Evolutionary conservation across 2,113 vertebrate genomes (phyloP), one percentile per base, ranked within the genome.

Genomic region (Halichoeres trimaculatus): DNA sequence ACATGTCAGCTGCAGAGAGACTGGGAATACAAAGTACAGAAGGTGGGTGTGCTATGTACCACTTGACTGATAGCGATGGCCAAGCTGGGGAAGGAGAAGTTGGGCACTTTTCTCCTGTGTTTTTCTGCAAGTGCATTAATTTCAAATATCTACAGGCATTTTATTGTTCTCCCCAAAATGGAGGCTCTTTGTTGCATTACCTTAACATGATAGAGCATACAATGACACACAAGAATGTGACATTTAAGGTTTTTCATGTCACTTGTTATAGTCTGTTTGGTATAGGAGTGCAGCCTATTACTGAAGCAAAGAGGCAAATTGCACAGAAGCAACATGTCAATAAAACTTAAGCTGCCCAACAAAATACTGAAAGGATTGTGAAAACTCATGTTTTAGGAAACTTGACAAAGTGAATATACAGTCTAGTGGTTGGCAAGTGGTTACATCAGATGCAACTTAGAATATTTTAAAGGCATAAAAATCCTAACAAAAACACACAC

Each of bases 341-440:
- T 41, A 41, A 56, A 9, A 57, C 20, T 38, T 64, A 8, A 70
- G 4, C 23, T 54, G 50, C 0, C 8, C 23, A n/a, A 65, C 10
- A 51, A 71, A 40, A 26, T 9, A 48, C 26, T 63, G 8, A 59
- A 48, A 41, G 51, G 2, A 10, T 54, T 3, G 16, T 45, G 34
- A 19, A 5, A 5, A 47, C 35, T n/a, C n/a, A 22, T 6, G 38
- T 56, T n/a, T 1, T 30, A 30, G 41, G 13, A 23, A 45, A 45
- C 5, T 36, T 58, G 81, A 30, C 19, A 73, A 75, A 83, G 54
- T 67, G 74, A 80, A 72, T 58, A 1, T 76, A 80, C 84, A 84
- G 79, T 81, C 90, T 91, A 87, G 88, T 87, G 90, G 84, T 51
- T 40, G 20, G 22, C 54, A 53, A 9, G 47, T 40, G 20, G 22